Evolutionary conservation across 2,888 invertebrate genomes (phyloP).

Genomic region (Leptothorax acervorum): DNA sequence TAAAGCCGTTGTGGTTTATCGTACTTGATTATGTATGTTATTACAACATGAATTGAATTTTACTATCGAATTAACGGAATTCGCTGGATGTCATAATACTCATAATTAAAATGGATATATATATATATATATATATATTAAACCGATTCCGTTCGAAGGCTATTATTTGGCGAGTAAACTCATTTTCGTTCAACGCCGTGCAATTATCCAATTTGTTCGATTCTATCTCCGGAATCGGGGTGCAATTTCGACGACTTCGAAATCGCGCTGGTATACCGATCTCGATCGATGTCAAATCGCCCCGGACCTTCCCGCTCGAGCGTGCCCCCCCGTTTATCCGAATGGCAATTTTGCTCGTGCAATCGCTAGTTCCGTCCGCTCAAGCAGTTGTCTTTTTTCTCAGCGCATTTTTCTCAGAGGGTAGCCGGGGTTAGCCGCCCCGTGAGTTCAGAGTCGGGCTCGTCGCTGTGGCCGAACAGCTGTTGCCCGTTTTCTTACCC

Average conservation of each 20-base stretch:
- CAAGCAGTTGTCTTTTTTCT: constrained; percentile 40
- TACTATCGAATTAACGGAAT: not conserved
- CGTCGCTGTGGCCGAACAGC: constrained; percentile 52
- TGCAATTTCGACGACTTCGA: not conserved
- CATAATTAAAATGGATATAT: not conserved
- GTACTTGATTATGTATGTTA: not conserved
- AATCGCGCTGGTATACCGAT: not conserved
- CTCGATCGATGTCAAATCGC: not conserved
- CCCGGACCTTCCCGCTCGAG: not conserved
- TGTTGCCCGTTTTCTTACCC: constrained; percentile 59
- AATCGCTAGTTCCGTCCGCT: constrained; percentile 13
- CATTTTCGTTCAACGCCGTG: not conserved
- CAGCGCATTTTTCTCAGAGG: not conserved
- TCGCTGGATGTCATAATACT: not conserved
- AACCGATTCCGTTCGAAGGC: not conserved
- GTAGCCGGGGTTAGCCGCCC: constrained; percentile 33
- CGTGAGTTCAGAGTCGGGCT: constrained; percentile 26
- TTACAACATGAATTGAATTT: not conserved
- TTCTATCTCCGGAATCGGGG: not conserved
- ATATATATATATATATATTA: not conserved
- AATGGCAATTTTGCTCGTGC: constrained; percentile 12
- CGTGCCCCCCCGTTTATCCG: not conserved
- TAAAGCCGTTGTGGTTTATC: not conserved
- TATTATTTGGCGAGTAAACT: not conserved
- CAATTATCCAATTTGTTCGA: constrained; percentile 26